Evolutionary conservation across 2,797 vertebrate species (phyloP).

Genomic region (Tokudaia muenninki): DNA sequence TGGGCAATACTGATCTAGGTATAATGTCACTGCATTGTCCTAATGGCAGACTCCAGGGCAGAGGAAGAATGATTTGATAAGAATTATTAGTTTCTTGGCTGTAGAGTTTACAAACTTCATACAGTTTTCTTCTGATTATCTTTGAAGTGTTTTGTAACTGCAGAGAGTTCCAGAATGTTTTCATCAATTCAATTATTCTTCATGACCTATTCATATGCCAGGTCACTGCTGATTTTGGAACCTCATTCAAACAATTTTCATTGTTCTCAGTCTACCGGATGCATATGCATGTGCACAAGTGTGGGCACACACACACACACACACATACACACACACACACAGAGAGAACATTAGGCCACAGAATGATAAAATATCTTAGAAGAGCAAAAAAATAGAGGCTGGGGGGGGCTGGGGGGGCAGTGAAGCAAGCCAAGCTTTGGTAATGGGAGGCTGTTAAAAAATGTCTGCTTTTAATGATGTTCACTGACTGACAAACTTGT

Average conservation of each 20-base stretch:
- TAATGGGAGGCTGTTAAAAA: background rate
- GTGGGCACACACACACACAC: rapidly evolving
- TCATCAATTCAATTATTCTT: conserved; percentile 8
- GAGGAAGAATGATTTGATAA: background rate
- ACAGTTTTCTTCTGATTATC: background rate
- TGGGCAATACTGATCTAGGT: background rate
- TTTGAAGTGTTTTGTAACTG: conserved; percentile 58
- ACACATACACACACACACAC: rapidly evolving
- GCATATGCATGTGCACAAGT: background rate
- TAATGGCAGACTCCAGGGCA: background rate
- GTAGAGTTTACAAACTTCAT: background rate
- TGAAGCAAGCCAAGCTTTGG: background rate
- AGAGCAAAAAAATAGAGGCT: conserved; percentile 12
- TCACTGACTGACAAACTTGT: background rate
- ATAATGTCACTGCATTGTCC: background rate
- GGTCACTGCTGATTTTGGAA: background rate
- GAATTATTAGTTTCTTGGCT: conserved; percentile 30
- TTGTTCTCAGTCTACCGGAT: conserved; percentile 8
- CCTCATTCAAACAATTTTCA: background rate
- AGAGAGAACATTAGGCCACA: background rate
- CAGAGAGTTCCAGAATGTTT: conserved; percentile 54
- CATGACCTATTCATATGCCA: background rate
- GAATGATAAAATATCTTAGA: background rate
- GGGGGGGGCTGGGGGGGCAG: too few relatives aligned
- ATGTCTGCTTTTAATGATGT: background rate